phyloP scores from a whole-genome alignment of 1,140 invertebrate genomes.

The Leguminivora glycinivorella region DNA sequence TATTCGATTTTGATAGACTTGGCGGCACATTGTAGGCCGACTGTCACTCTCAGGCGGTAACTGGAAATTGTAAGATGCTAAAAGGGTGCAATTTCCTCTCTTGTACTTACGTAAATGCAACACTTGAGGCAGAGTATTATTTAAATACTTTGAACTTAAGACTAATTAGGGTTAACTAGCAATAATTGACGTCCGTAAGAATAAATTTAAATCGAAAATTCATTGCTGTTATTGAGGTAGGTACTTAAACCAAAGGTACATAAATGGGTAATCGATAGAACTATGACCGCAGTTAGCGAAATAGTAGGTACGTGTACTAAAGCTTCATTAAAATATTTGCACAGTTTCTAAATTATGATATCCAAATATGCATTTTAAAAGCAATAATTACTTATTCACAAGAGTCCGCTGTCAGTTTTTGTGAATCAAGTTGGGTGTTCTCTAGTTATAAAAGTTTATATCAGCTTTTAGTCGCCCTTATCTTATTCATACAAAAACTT shows the following conservation, averaged over 20 bases:
- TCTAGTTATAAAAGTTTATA: slow-evolving; percentile 48
- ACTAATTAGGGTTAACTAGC: too few relatives aligned
- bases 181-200: too few relatives aligned
- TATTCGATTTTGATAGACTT: slow-evolving; percentile 78
- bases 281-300: too few relatives aligned
- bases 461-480: slow-evolving; percentile 52
- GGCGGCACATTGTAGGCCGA: slow-evolving; percentile 68
- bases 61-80: slow-evolving; percentile 3
- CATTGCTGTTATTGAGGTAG: too few relatives aligned
- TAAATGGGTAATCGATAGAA: too few relatives aligned
- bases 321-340: too few relatives aligned
- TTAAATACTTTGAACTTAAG: background rate
- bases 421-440: slow-evolving; percentile 49
- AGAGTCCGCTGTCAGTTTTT: slow-evolving; percentile 26
- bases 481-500: slow-evolving; percentile 57
- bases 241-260: too few relatives aligned
- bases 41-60: slow-evolving; percentile 51
- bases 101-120: background rate
- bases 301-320: too few relatives aligned
- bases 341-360: background rate
- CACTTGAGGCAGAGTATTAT: slow-evolving; percentile 8
- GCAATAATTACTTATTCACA: background rate
- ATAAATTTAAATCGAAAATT: too few relatives aligned
- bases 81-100: slow-evolving; percentile 18
- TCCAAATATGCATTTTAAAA: background rate